Evolutionary conservation across 2,113 vertebrate species (phyloP).

Genomic region (Bos javanicus): DNA sequence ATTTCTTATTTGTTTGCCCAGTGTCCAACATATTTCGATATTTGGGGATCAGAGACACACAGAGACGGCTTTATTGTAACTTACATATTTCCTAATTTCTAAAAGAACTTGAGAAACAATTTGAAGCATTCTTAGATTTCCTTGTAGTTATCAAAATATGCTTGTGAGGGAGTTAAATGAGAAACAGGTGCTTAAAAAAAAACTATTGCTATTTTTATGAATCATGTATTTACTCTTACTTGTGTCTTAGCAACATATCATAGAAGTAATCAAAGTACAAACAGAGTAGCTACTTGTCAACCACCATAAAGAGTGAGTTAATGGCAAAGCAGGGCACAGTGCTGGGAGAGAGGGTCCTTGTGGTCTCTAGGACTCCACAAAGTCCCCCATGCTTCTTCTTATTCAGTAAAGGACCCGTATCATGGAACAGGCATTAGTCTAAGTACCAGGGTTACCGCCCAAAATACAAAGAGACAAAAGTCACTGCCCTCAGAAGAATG

Average conservation of each 20-base stretch:
- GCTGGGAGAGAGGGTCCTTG: neutral
- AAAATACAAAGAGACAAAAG: conserved; percentile 2
- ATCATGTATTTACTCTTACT: neutral
- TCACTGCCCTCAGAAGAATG: neutral
- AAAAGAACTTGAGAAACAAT: neutral
- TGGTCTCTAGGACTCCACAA: neutral
- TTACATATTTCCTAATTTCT: neutral
- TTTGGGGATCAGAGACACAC: neutral
- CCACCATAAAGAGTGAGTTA: neutral
- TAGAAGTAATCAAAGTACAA: neutral
- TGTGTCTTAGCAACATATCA: conserved; percentile 34
- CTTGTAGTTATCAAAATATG: neutral
- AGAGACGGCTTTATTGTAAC: neutral
- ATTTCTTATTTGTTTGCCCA: neutral
- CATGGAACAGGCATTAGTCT: neutral
- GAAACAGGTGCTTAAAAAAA: conserved; percentile 18
- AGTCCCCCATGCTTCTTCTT: neutral
- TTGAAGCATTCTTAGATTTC: conserved; percentile 3
- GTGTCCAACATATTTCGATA: neutral
- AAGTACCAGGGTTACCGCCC: neutral
- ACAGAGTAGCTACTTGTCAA: neutral
- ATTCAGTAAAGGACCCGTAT: neutral
- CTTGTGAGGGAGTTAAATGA: neutral
- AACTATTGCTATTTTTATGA: neutral
- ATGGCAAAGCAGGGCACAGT: neutral